Percentiles rank a stretch among this genome's conserved stretches.
phyloP scores from a whole-genome alignment of 1,140 invertebrate genomes.

The Drosophila orena region DNA sequence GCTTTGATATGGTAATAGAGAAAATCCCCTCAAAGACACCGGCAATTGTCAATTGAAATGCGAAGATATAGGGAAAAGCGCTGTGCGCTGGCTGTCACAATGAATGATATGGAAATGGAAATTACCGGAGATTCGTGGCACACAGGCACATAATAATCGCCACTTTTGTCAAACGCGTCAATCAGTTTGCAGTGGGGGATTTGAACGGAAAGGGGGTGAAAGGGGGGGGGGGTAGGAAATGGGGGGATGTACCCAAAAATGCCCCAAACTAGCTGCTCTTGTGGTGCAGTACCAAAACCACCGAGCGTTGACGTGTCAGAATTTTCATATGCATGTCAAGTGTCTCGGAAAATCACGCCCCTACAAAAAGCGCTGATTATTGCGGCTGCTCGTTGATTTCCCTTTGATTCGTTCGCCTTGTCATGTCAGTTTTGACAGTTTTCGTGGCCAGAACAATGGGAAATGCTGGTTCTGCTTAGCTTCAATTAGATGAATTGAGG shows the following conservation, averaged over 20 bases:
- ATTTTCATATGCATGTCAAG: conserved; percentile 85
- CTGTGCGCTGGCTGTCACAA: conserved; percentile 43
- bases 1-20: conserved; percentile 71
- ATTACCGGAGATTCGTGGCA: conserved; percentile 36
- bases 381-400: conserved; percentile 57
- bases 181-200: conserved; percentile 39
- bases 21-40: conserved; percentile 68
- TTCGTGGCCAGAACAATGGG: conserved; percentile 33
- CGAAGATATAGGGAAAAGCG: conserved; percentile 1
- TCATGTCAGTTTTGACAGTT: conserved; percentile 84
- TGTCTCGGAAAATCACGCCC: conserved; percentile 67
- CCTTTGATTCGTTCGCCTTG: conserved; percentile 72
- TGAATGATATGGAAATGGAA: conserved; percentile 70
- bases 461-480: conserved; percentile 80
- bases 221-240: no score
- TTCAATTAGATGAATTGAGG: conserved; percentile 80
- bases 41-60: conserved; percentile 62
- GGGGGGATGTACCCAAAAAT: background rate
- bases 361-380: conserved; percentile 76
- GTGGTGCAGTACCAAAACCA: conserved; percentile 25
- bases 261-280: background rate
- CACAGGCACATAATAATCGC: background rate
- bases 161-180: conserved; percentile 74
- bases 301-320: conserved; percentile 83
- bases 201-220: background rate